Base-by-base conservation (phyloP, 2,113 vertebrate species). In the Athene cunicularia region DNA sequence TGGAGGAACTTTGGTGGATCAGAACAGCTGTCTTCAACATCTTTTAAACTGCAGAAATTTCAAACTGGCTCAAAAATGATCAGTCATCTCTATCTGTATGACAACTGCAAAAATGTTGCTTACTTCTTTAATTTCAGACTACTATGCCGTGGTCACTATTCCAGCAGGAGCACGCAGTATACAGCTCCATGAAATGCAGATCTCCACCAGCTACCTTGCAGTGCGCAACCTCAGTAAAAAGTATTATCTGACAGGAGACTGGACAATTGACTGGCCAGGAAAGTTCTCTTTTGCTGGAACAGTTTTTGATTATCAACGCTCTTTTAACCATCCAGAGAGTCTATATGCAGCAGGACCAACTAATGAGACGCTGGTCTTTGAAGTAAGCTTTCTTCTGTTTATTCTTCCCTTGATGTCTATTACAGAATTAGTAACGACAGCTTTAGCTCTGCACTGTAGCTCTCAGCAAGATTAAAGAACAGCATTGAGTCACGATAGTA, bases 191-290 rank as follows among this genome's bases (percentile, higher is more conserved):
- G 99, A 99, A 95, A 80, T 99, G 95, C 98, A 99, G 20, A 87
- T 98, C 3, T 99, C 99, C 73, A 98, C 98, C 94, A 99, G 99
- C 93, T 99, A 99, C 95, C 98, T 99, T 49, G 99, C 99, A 0
- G 98, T 99, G 47, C 98, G 99, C 72, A 99, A 98, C 88, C 97
- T 99, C 50, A 98, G 98, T 45, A 98, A 92, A 50, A 99, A 98
- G 94, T 99, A 99, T 97, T 99, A 99, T 94, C 98, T 99, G 86
- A 99, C 99, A 0, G 99, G 99, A 9, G 98, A 99, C 90, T 99
- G 99, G 99, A 99, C 98, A 0, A 99, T 99, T 49, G 99, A 99
- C 98, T 99, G 99, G 99, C 99, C 99, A 0, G 99, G 99, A 22
- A 99, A 99, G 97, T 99, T 99, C 96, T 96, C 97, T 45, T 99